These are phyloP conservation scores for Leptonema lineaticorne DNA, from an alignment of 1,140 invertebrate genomes.

Conservation along the genomic window DNA sequence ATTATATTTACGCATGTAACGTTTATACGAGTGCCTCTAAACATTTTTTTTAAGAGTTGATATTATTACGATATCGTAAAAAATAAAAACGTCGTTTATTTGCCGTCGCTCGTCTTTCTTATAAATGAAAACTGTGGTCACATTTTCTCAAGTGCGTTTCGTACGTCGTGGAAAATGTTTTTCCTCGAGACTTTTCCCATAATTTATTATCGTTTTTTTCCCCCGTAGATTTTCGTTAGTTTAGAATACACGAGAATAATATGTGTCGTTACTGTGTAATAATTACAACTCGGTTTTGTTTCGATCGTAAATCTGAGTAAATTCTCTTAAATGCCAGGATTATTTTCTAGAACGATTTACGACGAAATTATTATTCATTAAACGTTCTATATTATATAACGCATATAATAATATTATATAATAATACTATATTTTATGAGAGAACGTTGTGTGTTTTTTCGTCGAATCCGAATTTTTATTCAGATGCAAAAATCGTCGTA, in stretches of 20 bases:
- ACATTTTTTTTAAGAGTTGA: too few relatives aligned
- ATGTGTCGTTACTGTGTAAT: neutral
- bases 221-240: too few relatives aligned
- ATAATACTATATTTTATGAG: too few relatives aligned
- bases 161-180: neutral
- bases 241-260: neutral
- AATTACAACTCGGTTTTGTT: neutral
- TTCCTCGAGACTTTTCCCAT: constrained; percentile 1
- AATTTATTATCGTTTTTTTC: neutral
- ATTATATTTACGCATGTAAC: too few relatives aligned
- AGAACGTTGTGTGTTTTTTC: too few relatives aligned
- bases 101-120: too few relatives aligned
- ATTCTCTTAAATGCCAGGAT: constrained; percentile 3
- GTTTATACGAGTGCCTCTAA: too few relatives aligned
- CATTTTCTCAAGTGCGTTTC: neutral
- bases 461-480: too few relatives aligned
- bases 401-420: too few relatives aligned
- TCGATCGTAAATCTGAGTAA: neutral
- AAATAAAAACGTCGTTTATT: neutral
- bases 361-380: constrained; percentile 7
- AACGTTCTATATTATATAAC: too few relatives aligned
- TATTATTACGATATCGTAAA: neutral
- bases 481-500: too few relatives aligned
- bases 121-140: neutral
- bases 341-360: neutral